Evolutionary conservation across 2,113 vertebrate species (phyloP), one percentile per base, ranked within the genome.

Genomic region (Drymodes brunneopygia): DNA sequence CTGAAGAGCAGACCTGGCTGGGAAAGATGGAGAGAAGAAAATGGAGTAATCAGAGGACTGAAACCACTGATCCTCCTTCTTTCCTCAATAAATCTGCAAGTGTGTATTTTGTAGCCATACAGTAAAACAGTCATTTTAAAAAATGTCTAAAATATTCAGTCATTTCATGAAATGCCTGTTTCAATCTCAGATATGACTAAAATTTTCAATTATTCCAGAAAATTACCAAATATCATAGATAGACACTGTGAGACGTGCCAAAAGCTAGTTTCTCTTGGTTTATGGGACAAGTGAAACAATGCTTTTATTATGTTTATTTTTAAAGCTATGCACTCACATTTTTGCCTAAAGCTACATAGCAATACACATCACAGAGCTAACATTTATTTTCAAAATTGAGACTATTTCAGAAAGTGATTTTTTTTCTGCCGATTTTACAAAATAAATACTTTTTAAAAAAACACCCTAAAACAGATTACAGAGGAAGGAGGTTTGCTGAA

Each of bases 161-260:
- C 19, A 61, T 81, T 86, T 83, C 6, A 45, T 69, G 5, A 92
- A 92, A 86, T 91, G 19, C 36, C 28, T 53, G 18, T 29, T 90
- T 77, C 50, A 42, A 15, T 51, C 20, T 23, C 17, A 42, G 21
- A 56, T 31, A 56, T 7, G 4, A 74, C 35, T 71, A 64, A 87
- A 84, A 66, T 65, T 67, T 79, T 79, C 65, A 85, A 12, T 60
- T 85, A 72, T 94, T 80, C 64, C 36, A 85, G 62, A 88, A 94
- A 88, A 85, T 48, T 60, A 44, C 12, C 23, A 82, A 53, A 50
- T 80, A 69, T 9, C 17, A 21, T n/a, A 64, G 61, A 28, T 1
- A 56, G 13, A 23, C 14, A 24, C 35, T 20, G 18, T 40, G 10
- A 24, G 31, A 89, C 12, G 3, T 53, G 40, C 8, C 40, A 67